A percentile compares a stretch with the other conserved stretches of the same genome.
Evolutionary conservation across 2,113 vertebrate species (phyloP).

Genomic region (Choloepus hoffmanni): DNA sequence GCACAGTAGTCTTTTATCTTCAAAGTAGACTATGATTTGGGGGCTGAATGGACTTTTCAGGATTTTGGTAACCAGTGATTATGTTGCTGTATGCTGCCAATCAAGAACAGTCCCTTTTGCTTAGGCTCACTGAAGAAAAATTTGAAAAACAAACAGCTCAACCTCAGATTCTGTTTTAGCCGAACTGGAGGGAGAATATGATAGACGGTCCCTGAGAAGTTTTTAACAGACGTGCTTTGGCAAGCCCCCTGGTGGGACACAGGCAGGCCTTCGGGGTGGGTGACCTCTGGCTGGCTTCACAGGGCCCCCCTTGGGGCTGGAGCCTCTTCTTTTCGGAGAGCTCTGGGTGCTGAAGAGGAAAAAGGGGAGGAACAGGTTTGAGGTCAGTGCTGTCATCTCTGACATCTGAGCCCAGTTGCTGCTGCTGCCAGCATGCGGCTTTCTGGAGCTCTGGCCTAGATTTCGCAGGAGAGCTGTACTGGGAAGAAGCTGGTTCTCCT

Average conservation of each 20-base stretch:
- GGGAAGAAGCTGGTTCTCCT: background rate
- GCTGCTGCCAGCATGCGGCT: background rate
- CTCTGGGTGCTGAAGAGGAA: background rate
- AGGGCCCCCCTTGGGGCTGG: background rate
- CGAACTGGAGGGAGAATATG: background rate
- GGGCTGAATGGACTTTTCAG: background rate
- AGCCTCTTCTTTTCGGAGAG: background rate
- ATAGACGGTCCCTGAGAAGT: background rate
- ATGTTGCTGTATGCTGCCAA: background rate
- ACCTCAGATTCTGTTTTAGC: background rate
- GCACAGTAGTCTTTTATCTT: background rate
- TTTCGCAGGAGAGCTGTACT: background rate
- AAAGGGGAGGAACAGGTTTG: background rate
- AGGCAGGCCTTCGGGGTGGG: background rate
- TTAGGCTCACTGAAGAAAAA: constrained; percentile 14
- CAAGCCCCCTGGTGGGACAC: background rate
- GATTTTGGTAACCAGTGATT: constrained; percentile 9
- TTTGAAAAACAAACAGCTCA: constrained; percentile 10
- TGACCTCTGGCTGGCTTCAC: background rate
- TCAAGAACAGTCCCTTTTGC: constrained; percentile 36
- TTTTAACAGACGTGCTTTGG: background rate
- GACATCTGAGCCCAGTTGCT: no score
- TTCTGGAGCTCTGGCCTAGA: background rate
- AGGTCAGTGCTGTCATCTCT: background rate
- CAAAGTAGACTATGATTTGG: constrained; percentile 18